Conservation (phyloP, 2,888 invertebrate species). For the Drosophila phalerata region DNA sequence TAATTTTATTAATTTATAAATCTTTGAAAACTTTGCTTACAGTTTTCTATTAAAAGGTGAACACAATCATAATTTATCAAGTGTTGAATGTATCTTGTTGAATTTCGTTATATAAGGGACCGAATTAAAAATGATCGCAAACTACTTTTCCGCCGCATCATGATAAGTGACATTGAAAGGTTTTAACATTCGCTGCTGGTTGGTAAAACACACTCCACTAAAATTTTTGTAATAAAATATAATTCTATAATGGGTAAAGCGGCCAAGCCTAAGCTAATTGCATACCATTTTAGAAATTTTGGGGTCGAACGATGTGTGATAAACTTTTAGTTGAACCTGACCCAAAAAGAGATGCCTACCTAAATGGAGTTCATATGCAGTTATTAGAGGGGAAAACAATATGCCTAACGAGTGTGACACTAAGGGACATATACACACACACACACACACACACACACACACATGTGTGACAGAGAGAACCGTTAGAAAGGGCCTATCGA, state of each 20-base stretch:
- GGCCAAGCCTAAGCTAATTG: conserved; percentile 48
- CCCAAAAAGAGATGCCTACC: background rate
- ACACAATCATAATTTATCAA: background rate
- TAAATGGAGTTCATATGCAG: conserved; percentile 12
- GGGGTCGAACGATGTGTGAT: conserved; percentile 57
- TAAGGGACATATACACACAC: background rate
- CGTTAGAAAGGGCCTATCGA: conserved; percentile 21
- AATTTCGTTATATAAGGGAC: background rate
- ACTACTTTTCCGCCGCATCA: background rate
- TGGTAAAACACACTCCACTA: background rate
- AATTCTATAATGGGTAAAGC: conserved; percentile 21
- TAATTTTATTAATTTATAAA: too few species aligned
- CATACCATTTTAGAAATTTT: conserved; percentile 39
- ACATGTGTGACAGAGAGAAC: conserved; percentile 11
- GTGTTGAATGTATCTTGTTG: background rate
- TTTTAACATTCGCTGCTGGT: background rate
- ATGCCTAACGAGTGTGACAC: conserved; percentile 46
- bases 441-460: conserved; percentile 13
- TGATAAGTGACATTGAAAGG: conserved; percentile 1
- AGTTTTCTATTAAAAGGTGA: too few species aligned
- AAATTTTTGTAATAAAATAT: conserved; percentile 42
- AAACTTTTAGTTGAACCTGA: conserved; percentile 35
- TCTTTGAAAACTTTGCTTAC: too few species aligned
- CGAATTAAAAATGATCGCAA: background rate
- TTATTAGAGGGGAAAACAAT: conserved; percentile 26